A percentile compares a stretch with the other conserved stretches of the same genome.
Conservation (phyloP, 2,888 invertebrate genomes). For the Aromia moschata region DNA sequence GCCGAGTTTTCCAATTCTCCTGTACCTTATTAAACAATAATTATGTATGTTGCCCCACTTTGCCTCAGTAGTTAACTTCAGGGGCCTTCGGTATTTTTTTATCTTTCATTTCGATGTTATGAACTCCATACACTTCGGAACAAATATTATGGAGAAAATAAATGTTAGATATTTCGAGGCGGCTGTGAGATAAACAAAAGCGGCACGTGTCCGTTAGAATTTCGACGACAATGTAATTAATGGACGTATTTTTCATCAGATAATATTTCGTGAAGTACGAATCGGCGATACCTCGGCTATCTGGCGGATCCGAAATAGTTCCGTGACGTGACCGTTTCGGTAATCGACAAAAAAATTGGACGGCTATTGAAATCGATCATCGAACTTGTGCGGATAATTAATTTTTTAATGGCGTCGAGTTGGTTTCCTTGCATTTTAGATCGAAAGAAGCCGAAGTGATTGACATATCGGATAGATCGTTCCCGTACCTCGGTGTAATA, state of each 20-base stretch:
- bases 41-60: too few species aligned
- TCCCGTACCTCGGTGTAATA: too few species aligned
- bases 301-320: background rate
- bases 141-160: too few species aligned
- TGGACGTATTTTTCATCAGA: conserved; percentile 2
- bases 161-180: conserved; percentile 6
- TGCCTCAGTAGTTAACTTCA: too few species aligned
- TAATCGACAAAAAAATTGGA: background rate
- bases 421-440: background rate
- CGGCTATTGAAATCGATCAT: background rate
- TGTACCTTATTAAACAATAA: too few species aligned
- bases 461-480: background rate
- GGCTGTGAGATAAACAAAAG: conserved; percentile 8
- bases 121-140: too few species aligned
- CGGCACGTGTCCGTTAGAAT: conserved; percentile 7
- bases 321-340: background rate
- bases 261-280: conserved; percentile 1
- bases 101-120: too few species aligned
- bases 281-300: background rate
- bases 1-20: too few species aligned
- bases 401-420: background rate
- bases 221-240: conserved; percentile 15
- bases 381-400: background rate
- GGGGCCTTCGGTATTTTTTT: too few species aligned
- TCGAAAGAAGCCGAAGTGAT: too few species aligned